Evolutionary conservation across 2,113 vertebrate genomes (phyloP).

Genomic region (Lophura nycthemera): DNA sequence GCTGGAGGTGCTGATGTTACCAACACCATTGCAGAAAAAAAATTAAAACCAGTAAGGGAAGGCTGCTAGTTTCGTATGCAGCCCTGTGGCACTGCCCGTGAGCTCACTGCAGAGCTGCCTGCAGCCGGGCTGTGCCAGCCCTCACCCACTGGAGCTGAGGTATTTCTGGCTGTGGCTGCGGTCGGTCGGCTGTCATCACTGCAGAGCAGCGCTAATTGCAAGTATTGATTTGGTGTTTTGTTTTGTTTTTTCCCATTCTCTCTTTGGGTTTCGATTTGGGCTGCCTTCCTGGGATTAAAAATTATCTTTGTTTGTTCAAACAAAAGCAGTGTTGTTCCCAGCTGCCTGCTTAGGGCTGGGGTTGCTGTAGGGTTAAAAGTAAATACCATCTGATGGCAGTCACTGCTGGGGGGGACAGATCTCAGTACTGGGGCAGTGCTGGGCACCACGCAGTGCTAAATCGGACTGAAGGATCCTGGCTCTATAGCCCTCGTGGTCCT

Average conservation of each 20-base stretch:
- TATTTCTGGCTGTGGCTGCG: too few relatives aligned
- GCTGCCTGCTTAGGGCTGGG: not conserved
- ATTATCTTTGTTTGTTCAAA: too few relatives aligned
- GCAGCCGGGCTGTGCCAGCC: too few relatives aligned
- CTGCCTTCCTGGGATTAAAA: not conserved
- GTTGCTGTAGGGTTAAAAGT: not conserved
- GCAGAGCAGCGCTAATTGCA: not conserved
- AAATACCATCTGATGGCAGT: too few relatives aligned
- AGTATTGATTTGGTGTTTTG: not conserved
- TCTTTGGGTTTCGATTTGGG: not conserved
- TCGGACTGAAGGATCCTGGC: too few relatives aligned
- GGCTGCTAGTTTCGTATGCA: too few relatives aligned
- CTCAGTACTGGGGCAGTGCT: accelerated
- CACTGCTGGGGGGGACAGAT: not conserved
- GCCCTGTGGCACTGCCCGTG: too few relatives aligned
- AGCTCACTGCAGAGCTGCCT: too few relatives aligned
- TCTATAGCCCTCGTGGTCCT: too few relatives aligned
- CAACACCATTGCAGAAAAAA: not conserved
- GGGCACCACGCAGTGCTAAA: too few relatives aligned
- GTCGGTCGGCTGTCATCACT: not conserved
- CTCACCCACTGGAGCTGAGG: too few relatives aligned
- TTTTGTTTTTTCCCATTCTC: not conserved
- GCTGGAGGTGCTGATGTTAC: not conserved
- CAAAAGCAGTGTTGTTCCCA: not conserved
- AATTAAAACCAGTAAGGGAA: not conserved